phyloP scores from a whole-genome alignment of 2,888 invertebrate species.

The Scaptomyza caliginosa region DNA sequence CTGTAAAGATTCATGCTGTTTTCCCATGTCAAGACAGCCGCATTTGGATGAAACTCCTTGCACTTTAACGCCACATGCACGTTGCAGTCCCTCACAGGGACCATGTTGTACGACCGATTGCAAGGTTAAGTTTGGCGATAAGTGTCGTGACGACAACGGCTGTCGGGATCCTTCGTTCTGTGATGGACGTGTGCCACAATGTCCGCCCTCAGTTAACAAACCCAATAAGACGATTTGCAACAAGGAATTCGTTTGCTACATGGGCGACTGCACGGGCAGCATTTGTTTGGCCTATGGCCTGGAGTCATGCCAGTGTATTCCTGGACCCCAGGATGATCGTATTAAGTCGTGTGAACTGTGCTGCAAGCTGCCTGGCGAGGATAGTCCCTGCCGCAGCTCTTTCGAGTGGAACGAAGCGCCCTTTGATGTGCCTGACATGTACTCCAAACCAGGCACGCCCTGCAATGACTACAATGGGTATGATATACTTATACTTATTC shows the following conservation, averaged over 20 bases:
- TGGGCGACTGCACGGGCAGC: slow-evolving; percentile 98
- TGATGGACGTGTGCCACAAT: slow-evolving; percentile 93
- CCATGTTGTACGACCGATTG: slow-evolving; percentile 97
- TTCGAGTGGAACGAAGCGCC: slow-evolving; percentile 95
- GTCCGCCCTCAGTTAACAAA: slow-evolving; percentile 96
- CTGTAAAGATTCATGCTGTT: slow-evolving; percentile 96
- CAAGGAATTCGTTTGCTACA: slow-evolving; percentile 97
- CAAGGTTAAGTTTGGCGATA: slow-evolving; percentile 92
- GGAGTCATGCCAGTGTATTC: slow-evolving; percentile 97
- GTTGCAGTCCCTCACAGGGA: slow-evolving; percentile 87
- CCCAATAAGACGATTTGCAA: slow-evolving; percentile 98
- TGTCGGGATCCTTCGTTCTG: slow-evolving; percentile 97
- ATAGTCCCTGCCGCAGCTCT: slow-evolving; percentile 93
- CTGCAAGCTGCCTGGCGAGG: slow-evolving; percentile 93
- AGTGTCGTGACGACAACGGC: slow-evolving; percentile 96
- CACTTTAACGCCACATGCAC: slow-evolving; percentile 89
- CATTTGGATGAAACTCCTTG: slow-evolving; percentile 92
- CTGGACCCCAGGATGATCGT: slow-evolving; percentile 90
- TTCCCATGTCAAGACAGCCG: slow-evolving; percentile 93
- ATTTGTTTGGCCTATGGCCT: slow-evolving; percentile 98
- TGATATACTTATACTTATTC: background rate
- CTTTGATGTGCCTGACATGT: slow-evolving; percentile 96
- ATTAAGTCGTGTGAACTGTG: slow-evolving; percentile 97
- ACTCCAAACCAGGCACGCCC: slow-evolving; percentile 96
- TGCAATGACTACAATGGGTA: slow-evolving; percentile 96